Base-by-base conservation (phyloP, 2,113 vertebrate genomes). In the Strix uralensis region DNA sequence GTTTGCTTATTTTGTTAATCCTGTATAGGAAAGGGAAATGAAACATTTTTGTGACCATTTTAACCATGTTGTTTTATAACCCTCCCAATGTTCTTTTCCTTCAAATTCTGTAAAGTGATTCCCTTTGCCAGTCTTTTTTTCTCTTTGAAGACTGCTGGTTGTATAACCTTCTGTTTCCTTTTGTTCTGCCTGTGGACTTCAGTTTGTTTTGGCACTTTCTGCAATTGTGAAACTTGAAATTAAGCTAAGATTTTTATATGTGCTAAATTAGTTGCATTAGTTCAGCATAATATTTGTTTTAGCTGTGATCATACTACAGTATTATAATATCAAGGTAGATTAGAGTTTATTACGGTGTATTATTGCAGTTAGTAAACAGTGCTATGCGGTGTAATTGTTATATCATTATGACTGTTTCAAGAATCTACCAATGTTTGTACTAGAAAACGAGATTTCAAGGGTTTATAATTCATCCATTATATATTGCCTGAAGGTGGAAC, bases 311-410 rank as follows among this genome's bases (percentile, higher is more conserved):
- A 49, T 26, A 74, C 20, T 62, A 70, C 22, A 51, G 13, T 70
- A 70, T 88, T 82, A 51, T 26, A 96, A 91, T 73, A 82, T 42
- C 59, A 75, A 74, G 38, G 36, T 72, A 75, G 91, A 73, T 85
- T 95, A 66, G 61, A 2, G 1, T 95, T 96, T 97, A 88, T 90
- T 81, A 83, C 7, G 13, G n/a, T 75, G 34, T 59, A 36, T 81
- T 90, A 88, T 40, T 85, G 87, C 74, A 90, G 55, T 84, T 80
- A 70, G 94, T 94, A 95, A 97, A 94, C 73, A 94, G n/a, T n/a
- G 62, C 49, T 83, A 62, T 85, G 83, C 8, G 2, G 17, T 61
- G 21, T 91, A 88, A 88, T 80, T 88, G 83, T 83, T 89, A 10
- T 57, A 88, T 72, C 77, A 85, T n/a, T 95, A 46, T 19, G 78